Percentiles rank a stretch among this genome's conserved stretches.
These are phyloP conservation scores for Copidosoma floridanum DNA, from an alignment of 1,140 invertebrate genomes.

Conservation along the genomic window DNA sequence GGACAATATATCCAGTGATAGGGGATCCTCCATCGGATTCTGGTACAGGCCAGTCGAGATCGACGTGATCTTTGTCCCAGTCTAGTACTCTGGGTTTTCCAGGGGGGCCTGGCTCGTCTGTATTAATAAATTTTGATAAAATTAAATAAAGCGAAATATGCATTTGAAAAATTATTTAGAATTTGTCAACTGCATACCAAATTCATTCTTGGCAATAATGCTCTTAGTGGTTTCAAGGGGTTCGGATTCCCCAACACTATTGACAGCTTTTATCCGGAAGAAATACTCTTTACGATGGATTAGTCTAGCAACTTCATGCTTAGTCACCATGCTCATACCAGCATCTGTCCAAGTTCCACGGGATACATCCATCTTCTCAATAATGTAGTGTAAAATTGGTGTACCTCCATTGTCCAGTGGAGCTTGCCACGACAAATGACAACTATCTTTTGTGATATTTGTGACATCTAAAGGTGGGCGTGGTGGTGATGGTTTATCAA, in stretches of 20 bases:
- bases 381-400: constrained; percentile 91
- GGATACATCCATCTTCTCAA: constrained; percentile 96
- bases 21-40: constrained; percentile 88
- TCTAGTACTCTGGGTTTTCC: constrained; percentile 83
- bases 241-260: constrained; percentile 93
- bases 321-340: constrained; percentile 80
- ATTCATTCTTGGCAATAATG: constrained; percentile 92
- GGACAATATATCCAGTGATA: constrained; percentile 89
- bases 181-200: constrained; percentile 55
- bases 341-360: constrained; percentile 94
- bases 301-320: constrained; percentile 80
- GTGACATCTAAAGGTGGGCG: constrained; percentile 81
- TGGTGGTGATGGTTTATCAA: constrained; percentile 86
- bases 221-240: constrained; percentile 80
- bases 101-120: constrained; percentile 87
- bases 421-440: constrained; percentile 77
- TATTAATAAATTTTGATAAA: neutral
- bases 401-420: constrained; percentile 89
- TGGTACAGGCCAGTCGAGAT: constrained; percentile 85
- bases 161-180: neutral
- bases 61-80: constrained; percentile 91
- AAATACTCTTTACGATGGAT: constrained; percentile 92
- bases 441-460: constrained; percentile 87
- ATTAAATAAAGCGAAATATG: too few relatives aligned
- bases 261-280: constrained; percentile 90